These are phyloP conservation scores for Python bivittatus DNA, from an alignment of 2,113 vertebrate species.

Conservation along the genomic window DNA sequence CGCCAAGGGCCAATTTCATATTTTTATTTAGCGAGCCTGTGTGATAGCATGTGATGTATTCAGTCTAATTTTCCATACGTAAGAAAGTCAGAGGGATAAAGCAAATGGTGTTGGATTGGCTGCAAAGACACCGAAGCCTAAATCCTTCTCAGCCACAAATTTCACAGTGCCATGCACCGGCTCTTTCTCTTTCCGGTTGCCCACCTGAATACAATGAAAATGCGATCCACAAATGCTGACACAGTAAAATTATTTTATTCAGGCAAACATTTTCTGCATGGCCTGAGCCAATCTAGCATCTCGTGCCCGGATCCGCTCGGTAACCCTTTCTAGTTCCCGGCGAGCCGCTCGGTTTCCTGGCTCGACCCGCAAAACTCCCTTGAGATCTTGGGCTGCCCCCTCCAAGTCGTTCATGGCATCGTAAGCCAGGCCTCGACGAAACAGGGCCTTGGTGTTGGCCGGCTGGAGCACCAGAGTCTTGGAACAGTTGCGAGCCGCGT, in stretches of 20 bases:
- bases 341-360: slow-evolving; percentile 81
- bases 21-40: not conserved
- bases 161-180: not conserved
- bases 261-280: slow-evolving; percentile 84
- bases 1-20: not conserved
- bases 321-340: slow-evolving; percentile 78
- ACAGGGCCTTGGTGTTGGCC: slow-evolving; percentile 80
- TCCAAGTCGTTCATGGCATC: slow-evolving; percentile 81
- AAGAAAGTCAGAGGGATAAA: not conserved
- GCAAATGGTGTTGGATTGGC: not conserved
- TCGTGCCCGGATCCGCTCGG: slow-evolving; percentile 71
- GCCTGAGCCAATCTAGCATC: slow-evolving; percentile 79
- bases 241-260: slow-evolving; percentile 39
- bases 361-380: slow-evolving; percentile 77
- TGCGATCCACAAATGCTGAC: no score
- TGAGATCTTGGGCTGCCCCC: slow-evolving; percentile 77
- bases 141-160: not conserved
- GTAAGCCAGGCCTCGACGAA: slow-evolving; percentile 83
- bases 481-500: slow-evolving; percentile 77
- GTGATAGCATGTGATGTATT: not conserved
- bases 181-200: not conserved
- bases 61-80: not conserved
- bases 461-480: slow-evolving; percentile 81
- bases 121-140: not conserved
- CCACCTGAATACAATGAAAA: not conserved